These are phyloP conservation scores for Gouania willdenowi DNA, from an alignment of 2,797 vertebrate genomes.

Conservation along the genomic window DNA sequence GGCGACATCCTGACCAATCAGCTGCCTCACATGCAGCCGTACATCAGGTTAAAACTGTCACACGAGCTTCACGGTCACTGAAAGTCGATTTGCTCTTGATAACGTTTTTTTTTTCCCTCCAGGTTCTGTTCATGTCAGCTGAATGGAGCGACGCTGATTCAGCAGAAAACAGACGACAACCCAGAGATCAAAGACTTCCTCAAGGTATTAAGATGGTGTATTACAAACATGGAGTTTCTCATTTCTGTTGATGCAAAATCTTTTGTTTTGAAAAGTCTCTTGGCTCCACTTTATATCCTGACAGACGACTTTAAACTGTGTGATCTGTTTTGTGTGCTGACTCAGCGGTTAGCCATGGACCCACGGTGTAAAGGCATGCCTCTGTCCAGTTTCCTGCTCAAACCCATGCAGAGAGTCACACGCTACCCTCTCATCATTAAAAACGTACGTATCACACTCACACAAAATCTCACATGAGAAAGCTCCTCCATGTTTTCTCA, in stretches of 20 bases:
- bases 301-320: too few species aligned
- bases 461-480: too few species aligned
- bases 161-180: slow-evolving; percentile 94
- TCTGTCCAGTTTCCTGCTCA: slow-evolving; percentile 95
- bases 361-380: slow-evolving; percentile 97
- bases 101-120: not conserved
- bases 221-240: too few species aligned
- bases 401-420: slow-evolving; percentile 97
- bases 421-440: slow-evolving; percentile 98
- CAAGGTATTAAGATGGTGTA: slow-evolving; percentile 72
- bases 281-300: too few species aligned
- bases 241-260: too few species aligned
- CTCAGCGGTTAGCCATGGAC: slow-evolving; percentile 95
- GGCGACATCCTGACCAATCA: slow-evolving; percentile 96
- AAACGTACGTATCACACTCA: slow-evolving; percentile 79
- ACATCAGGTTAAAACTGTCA: slow-evolving; percentile 73
- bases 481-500: too few species aligned
- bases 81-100: too few species aligned
- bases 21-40: slow-evolving; percentile 98
- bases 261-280: too few species aligned
- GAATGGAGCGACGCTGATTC: slow-evolving; percentile 94
- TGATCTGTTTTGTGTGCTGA: too few species aligned
- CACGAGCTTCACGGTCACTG: not conserved
- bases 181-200: slow-evolving; percentile 96
- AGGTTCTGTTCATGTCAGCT: slow-evolving; percentile 97